phyloP scores from a whole-genome alignment of 2,888 invertebrate genomes.

The Leucophora obtusa region DNA sequence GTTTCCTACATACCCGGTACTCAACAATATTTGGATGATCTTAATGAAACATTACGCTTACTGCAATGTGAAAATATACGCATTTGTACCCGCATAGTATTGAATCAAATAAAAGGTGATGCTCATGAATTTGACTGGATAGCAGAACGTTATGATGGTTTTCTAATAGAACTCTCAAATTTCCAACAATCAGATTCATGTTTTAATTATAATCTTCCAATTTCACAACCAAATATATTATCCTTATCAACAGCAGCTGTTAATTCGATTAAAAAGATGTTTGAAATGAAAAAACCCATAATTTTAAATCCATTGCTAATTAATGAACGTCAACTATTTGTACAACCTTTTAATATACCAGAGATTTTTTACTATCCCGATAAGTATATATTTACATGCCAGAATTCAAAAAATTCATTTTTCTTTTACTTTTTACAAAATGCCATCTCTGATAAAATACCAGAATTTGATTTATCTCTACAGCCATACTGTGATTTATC shows the following conservation, averaged over 20 bases:
- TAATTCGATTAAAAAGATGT: slow-evolving; percentile 67
- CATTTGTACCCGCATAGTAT: slow-evolving; percentile 70
- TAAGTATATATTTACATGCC: slow-evolving; percentile 69
- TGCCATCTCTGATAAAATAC: slow-evolving; percentile 59
- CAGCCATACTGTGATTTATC: slow-evolving; percentile 70
- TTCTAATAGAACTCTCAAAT: slow-evolving; percentile 67
- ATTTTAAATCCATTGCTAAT: slow-evolving; percentile 68
- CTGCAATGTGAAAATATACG: slow-evolving; percentile 69
- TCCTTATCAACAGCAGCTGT: slow-evolving; percentile 69
- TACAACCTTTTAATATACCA: slow-evolving; percentile 68
- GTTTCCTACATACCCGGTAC: slow-evolving; percentile 69
- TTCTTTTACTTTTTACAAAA: slow-evolving; percentile 68
- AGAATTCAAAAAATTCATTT: slow-evolving; percentile 35
- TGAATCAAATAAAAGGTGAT: slow-evolving; percentile 68
- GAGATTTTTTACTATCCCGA: slow-evolving; percentile 74
- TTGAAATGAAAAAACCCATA: slow-evolving; percentile 71
- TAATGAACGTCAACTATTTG: slow-evolving; percentile 65
- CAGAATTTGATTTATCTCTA: slow-evolving; percentile 61
- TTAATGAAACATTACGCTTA: slow-evolving; percentile 64
- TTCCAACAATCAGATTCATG: slow-evolving; percentile 12
- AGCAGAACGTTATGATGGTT: slow-evolving; percentile 71
- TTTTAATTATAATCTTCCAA: not conserved
- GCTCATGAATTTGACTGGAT: slow-evolving; percentile 68
- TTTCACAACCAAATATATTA: slow-evolving; percentile 65
- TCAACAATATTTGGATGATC: slow-evolving; percentile 65